phyloP scores from a whole-genome alignment of 1,140 invertebrate genomes.

The Drosophila repleta region DNA sequence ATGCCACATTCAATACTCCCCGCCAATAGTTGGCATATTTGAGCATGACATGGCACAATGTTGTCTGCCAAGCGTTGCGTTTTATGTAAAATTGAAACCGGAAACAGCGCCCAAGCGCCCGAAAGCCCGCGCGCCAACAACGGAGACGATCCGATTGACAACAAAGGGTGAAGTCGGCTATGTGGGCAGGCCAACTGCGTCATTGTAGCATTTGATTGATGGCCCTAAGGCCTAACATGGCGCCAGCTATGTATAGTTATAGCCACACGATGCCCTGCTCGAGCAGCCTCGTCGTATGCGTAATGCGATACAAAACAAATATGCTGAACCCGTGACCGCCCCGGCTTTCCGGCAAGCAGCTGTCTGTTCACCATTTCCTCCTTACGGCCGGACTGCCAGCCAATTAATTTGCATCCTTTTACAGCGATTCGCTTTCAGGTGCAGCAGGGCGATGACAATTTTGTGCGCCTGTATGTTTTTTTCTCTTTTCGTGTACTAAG shows the following conservation, averaged over 20 bases:
- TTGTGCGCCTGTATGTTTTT: not conserved
- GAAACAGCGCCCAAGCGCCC: constrained; percentile 39
- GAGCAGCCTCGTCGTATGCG: constrained; percentile 52
- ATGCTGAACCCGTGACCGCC: constrained; percentile 56
- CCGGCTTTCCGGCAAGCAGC: constrained; percentile 18
- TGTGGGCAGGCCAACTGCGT: constrained; percentile 40
- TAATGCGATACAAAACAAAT: constrained; percentile 71
- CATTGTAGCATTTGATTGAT: constrained; percentile 73
- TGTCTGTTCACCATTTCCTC: not conserved
- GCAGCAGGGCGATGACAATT: constrained; percentile 40
- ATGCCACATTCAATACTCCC: not conserved
- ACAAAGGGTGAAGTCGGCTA: not conserved
- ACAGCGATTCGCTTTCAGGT: constrained; percentile 52
- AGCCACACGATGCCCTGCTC: constrained; percentile 27
- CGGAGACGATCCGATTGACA: not conserved
- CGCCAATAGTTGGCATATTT: not conserved
- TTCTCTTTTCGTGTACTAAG: constrained; percentile 4
- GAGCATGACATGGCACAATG: constrained; percentile 50
- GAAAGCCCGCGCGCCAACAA: too few relatives aligned
- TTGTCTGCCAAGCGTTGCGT: constrained; percentile 49
- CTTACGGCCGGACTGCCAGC: not conserved
- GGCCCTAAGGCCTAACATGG: constrained; percentile 50
- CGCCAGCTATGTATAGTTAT: constrained; percentile 16
- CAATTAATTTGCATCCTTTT: constrained; percentile 71
- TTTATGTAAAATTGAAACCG: constrained; percentile 71